Evolutionary conservation across 2,888 invertebrate genomes (phyloP), one percentile per base, ranked within the genome.

Genomic region (Orchesellides sinensis): DNA sequence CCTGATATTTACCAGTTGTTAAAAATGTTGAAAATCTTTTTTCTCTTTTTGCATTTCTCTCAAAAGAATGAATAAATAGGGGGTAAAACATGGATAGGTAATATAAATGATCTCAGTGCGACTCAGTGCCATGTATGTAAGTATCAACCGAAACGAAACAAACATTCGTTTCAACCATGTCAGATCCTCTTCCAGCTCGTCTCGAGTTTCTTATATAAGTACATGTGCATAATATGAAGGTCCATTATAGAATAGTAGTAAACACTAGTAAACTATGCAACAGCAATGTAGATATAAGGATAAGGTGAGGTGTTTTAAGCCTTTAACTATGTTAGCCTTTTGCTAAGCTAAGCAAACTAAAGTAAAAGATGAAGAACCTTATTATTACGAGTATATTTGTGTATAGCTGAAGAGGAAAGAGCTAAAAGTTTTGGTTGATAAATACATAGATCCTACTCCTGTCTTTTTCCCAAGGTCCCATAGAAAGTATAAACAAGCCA

Each of bases 401-500:
- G n/a, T n/a, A n/a, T n/a, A n/a, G n/a, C n/a, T n/a, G n/a, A n/a
- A n/a, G n/a, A n/a, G 1, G 21, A 23, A 47, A 45, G 27, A n/a
- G 29, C 56, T 59, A 56, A 56, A 59, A 63, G 14, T 47, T 47
- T 21, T 45, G 35, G 14, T 69, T 69, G 59, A 69, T 78, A 70
- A 77, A 68, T 19, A 56, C 59, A 75, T 29, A 59, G 25, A 66
- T 66, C 69, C 32, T 68, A 61, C 32, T 45, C 40, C 40, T 49
- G 61, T 65, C 52, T 27, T 59, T 23, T 59, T 35, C 59, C 59
- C 66, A 73, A 80, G 73, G 73, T 80, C 80, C 80, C 80, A 80
- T 21, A 35, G 73, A 80, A 80, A 66, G 49, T 66, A 80, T 80
- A 80, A 80, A 80, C 68, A 80, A 80, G 73, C 66, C 80, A 80